These are phyloP conservation scores for Lutraria lutraria DNA, from an alignment of 2,888 invertebrate species.

Conservation along the genomic window DNA sequence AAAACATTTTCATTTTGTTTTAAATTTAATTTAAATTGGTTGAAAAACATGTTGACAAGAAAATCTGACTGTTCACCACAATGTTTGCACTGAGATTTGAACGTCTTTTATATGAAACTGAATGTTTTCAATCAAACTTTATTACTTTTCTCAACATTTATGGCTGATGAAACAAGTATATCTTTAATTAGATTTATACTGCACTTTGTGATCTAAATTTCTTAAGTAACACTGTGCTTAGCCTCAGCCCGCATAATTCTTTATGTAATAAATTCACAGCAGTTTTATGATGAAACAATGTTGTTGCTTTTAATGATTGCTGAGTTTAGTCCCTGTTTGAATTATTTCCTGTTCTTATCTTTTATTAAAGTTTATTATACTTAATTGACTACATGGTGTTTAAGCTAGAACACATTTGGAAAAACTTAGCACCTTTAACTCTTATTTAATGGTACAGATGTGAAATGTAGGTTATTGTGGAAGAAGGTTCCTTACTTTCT, in stretches of 20 bases:
- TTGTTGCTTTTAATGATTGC: background rate
- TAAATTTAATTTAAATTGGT: too few relatives aligned
- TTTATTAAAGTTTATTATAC: slow-evolving; percentile 1
- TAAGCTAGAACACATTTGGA: background rate
- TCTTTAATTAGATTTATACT: background rate
- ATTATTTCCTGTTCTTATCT: background rate
- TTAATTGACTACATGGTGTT: background rate
- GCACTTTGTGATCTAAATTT: background rate
- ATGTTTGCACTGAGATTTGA: too few relatives aligned
- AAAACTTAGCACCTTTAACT: background rate
- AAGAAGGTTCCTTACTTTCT: background rate
- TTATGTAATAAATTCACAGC: background rate
- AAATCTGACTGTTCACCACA: too few relatives aligned
- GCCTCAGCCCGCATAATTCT: background rate
- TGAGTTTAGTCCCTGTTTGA: background rate
- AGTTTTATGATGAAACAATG: background rate
- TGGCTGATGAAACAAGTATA: too few relatives aligned
- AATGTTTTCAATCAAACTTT: too few relatives aligned
- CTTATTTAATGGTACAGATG: background rate
- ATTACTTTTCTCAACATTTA: too few relatives aligned
- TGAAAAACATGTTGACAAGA: too few relatives aligned
- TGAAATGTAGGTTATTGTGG: slow-evolving; percentile 5
- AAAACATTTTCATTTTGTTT: too few relatives aligned
- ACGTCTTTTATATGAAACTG: too few relatives aligned
- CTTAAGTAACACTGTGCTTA: background rate